Base-by-base conservation (phyloP, 2,113 vertebrate genomes). In the Lepisosteus osseus region DNA sequence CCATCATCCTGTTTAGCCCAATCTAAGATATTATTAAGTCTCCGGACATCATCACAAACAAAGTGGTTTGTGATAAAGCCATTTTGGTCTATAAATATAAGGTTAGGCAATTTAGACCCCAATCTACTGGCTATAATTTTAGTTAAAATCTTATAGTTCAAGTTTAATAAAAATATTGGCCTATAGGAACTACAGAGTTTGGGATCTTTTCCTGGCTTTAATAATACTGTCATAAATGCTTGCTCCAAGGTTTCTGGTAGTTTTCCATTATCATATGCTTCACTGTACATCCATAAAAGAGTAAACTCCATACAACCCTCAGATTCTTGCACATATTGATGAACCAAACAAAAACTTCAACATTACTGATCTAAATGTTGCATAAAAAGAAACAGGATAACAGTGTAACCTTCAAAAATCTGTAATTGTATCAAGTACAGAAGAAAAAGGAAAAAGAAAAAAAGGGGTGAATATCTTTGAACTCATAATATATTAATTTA, bases 21-120 rank as follows among this genome's bases (percentile, higher is more conserved):
- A 62, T 62, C 5, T 62, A 62, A 11, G 6, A 62, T n/a, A n/a
- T 62, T 62, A 62, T n/a, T n/a, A n/a, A 62, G 61, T 62, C 61
- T 62, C 8, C 61, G 9, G 5, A 62, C 14, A 62, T 62, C 8
- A 14, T 62, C 61, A n/a, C 5, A 7, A 7, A 14, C 9, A 7
- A n/a, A 62, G 61, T 62, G 13, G 15, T 17, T 17, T 17, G 15
- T 12, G 14, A 62, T 62, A n/a, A 62, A 62, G 5, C 61, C 6
- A 9, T 12, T 62, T 62, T 62, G 61, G 14, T 62, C 61, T 62
- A n/a, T n/a, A 5, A n/a, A n/a, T 9, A 62, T 62, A 12, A 62
- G 61, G 61, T 62, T 62, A 62, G 15, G 15, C 15, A 17, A 17
- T 17, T 17, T 17, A 17, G 15, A 17, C 15, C 15, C 15, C 15